A percentile compares a stretch with the other conserved stretches of the same genome.
Conservation (phyloP, 1,140 invertebrate genomes). For the Dendroctonus ponderosae region DNA sequence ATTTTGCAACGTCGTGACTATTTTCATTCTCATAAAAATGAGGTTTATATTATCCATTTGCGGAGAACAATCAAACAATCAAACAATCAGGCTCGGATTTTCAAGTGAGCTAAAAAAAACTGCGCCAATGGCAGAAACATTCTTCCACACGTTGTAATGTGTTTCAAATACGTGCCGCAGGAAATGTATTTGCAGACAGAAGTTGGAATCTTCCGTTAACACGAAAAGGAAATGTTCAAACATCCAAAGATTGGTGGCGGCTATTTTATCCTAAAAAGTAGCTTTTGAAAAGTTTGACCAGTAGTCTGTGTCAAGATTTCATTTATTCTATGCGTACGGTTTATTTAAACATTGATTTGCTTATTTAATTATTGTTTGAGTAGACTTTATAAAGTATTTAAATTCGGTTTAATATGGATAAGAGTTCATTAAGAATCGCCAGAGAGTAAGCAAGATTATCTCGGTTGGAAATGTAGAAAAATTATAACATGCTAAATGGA, state of each 20-base stretch:
- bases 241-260: constrained; percentile 28
- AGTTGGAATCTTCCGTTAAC: constrained; percentile 37
- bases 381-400: too few relatives aligned
- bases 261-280: constrained; percentile 17
- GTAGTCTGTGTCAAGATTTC: not conserved
- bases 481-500: too few relatives aligned
- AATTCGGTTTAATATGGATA: too few relatives aligned
- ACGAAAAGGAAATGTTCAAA: constrained; percentile 39
- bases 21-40: not conserved
- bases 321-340: too few relatives aligned
- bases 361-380: too few relatives aligned
- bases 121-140: constrained; percentile 25
- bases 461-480: too few relatives aligned
- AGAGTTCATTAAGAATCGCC: too few relatives aligned
- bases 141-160: constrained; percentile 31
- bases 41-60: not conserved
- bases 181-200: constrained; percentile 37
- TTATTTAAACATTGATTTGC: too few relatives aligned
- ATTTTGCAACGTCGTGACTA: too few relatives aligned
- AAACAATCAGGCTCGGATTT: not conserved
- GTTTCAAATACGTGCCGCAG: constrained; percentile 37
- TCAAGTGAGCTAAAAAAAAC: not conserved
- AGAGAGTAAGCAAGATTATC: too few relatives aligned
- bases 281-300: constrained; percentile 10
- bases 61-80: not conserved